These are phyloP conservation scores for Orycteropus afer DNA, from an alignment of 2,113 vertebrate species.

Conservation along the genomic window DNA sequence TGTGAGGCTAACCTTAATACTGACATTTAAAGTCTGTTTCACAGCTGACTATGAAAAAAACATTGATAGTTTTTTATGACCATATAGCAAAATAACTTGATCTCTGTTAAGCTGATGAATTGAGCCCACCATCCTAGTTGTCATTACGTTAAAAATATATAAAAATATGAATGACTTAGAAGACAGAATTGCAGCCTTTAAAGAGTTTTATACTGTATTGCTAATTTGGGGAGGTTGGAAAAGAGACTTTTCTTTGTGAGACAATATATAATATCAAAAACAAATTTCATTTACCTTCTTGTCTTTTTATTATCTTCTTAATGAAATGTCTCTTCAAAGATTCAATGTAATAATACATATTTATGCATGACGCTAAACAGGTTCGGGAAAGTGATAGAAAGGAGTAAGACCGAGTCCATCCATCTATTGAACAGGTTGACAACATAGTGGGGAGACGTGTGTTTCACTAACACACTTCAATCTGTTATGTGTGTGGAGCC, in stretches of 20 bases:
- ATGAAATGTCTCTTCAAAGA: background rate
- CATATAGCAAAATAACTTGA: background rate
- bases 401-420: background rate
- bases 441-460: background rate
- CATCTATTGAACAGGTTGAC: background rate
- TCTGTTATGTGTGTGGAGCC: background rate
- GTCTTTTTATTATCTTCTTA: constrained; percentile 1
- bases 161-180: background rate
- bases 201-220: background rate
- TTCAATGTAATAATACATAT: background rate
- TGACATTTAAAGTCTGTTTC: constrained; percentile 34
- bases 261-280: background rate
- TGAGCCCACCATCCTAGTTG: background rate
- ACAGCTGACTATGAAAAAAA: background rate
- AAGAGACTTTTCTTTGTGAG: background rate
- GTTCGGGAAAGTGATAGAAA: background rate
- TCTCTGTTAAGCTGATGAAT: background rate
- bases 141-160: background rate
- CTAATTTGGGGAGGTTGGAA: background rate
- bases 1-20: background rate
- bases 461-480: background rate
- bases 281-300: background rate
- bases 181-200: background rate
- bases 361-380: background rate
- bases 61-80: constrained; percentile 3